Percentiles rank a stretch among this genome's conserved stretches.
These are phyloP conservation scores for Rostratula benghalensis DNA, from an alignment of 2,113 vertebrate species.

Conservation along the genomic window DNA sequence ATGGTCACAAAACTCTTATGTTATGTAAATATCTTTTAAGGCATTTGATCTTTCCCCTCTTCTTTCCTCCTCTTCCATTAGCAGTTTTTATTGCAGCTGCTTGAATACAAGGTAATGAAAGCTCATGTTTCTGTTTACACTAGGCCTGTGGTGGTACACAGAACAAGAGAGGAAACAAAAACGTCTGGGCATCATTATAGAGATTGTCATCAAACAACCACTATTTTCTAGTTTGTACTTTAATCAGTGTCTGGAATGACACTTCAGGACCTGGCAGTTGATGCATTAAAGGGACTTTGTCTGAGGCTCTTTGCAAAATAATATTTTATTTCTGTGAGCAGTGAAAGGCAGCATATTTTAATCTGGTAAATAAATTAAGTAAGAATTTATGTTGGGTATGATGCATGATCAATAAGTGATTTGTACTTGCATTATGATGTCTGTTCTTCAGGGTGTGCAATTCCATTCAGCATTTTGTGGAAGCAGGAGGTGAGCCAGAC, in stretches of 20 bases:
- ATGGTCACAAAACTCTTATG: constrained; percentile 59
- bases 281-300: not conserved
- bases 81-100: constrained; percentile 66
- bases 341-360: not conserved
- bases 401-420: not conserved
- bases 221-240: constrained; percentile 1
- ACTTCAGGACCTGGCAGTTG: not conserved
- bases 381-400: not conserved
- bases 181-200: not conserved
- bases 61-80: constrained; percentile 68
- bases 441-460: not conserved
- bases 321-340: not conserved
- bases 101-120: constrained; percentile 61
- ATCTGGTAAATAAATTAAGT: not conserved
- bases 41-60: constrained; percentile 68
- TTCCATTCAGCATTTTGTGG: fast-evolving
- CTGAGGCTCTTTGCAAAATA: not conserved
- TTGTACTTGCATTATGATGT: not conserved
- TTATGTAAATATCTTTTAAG: constrained; percentile 71
- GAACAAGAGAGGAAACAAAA: constrained; percentile 50
- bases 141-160: constrained; percentile 42
- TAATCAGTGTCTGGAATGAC: constrained; percentile 2
- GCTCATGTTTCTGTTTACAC: constrained; percentile 73
- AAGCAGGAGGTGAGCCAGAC: not conserved
- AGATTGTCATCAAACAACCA: not conserved